Evolutionary conservation across 2,113 vertebrate species (phyloP).

Genomic region (Speoplatyrhinus poulsoni): DNA sequence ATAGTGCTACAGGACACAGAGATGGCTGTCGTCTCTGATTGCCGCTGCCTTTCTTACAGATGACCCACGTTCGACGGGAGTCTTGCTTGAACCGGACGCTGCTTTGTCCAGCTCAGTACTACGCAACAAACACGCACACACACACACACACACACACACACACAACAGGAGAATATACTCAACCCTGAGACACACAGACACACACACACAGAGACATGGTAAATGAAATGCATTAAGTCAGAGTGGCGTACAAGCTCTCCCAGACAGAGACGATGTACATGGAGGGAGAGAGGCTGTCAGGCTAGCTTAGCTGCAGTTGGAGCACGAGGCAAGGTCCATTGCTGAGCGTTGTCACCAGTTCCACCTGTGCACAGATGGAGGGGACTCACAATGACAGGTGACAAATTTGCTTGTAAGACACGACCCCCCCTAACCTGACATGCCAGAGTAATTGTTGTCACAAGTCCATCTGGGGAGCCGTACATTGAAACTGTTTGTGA

Average conservation of each 20-base stretch:
- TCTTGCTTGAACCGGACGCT: slow-evolving; percentile 9
- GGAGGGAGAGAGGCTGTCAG: slow-evolving; percentile 57
- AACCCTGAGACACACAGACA: not conserved
- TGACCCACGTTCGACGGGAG: not conserved
- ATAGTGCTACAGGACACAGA: too few species aligned
- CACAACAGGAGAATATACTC: not conserved
- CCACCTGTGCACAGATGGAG: slow-evolving; percentile 26
- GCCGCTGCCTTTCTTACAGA: not conserved
- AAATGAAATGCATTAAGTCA: too few species aligned
- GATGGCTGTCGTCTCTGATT: too few species aligned
- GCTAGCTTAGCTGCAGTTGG: slow-evolving; percentile 46
- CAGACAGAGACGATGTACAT: too few species aligned
- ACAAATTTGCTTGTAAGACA: slow-evolving; percentile 45
- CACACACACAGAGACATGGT: slow-evolving; percentile 4
- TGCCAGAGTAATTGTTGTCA: too few species aligned
- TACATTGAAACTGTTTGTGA: too few species aligned
- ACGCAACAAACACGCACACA: not conserved
- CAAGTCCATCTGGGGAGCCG: too few species aligned
- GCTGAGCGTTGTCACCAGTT: slow-evolving; percentile 62
- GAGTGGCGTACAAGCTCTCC: too few species aligned
- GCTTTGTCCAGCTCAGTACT: slow-evolving; percentile 33
- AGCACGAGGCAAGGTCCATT: slow-evolving; percentile 58
- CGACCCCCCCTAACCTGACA: slow-evolving; percentile 40
- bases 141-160: not conserved
- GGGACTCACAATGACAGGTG: slow-evolving; percentile 57